These are phyloP conservation scores for Rhopilema esculentum DNA, from an alignment of 30 jellyfish, hydroid and myxozoan genomes.

Conservation along the genomic window DNA sequence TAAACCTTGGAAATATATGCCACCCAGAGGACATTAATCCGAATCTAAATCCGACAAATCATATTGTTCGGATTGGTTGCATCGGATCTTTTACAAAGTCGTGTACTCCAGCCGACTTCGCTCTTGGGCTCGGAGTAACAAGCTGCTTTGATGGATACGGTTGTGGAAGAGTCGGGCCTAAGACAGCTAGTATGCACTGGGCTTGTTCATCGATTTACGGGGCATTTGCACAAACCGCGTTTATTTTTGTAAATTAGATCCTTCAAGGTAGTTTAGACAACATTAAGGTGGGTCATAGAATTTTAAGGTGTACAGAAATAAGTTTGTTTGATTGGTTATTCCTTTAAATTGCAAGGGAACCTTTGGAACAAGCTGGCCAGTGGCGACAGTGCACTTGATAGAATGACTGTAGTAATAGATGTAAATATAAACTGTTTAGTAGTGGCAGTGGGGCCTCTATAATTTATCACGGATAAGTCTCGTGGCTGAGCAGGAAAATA, in stretches of 20 bases:
- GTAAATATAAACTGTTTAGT: not conserved
- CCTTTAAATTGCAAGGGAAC: too few species aligned
- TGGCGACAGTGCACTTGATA: too few species aligned
- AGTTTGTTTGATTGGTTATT: too few species aligned
- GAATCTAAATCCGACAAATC: conserved; percentile 96
- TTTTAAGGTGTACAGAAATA: not conserved
- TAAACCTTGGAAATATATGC: conserved; percentile 93
- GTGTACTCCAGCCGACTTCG: conserved; percentile 98
- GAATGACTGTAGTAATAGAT: not conserved
- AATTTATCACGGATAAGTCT: not conserved
- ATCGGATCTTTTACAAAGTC: conserved; percentile 87
- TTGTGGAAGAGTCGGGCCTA: conserved; percentile 98
- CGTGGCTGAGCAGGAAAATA: too few species aligned
- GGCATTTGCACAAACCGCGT: conserved; percentile 89
- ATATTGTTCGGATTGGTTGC: conserved; percentile 97
- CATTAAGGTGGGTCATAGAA: not conserved
- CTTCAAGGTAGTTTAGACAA: not conserved
- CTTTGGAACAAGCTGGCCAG: too few species aligned
- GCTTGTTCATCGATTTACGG: conserved; percentile 95
- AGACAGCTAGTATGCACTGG: conserved; percentile 98
- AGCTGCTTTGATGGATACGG: conserved; percentile 99
- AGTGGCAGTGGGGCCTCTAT: not conserved
- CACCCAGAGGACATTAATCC: conserved; percentile 99
- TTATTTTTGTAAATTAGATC: conserved; percentile 69
- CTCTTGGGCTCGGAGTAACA: conserved; percentile 93